Percentiles rank a stretch among this genome's conserved stretches.
These are phyloP conservation scores for Pachyrhynchus sulphureomaculatus DNA, from an alignment of 1,140 invertebrate species.

Conservation along the genomic window DNA sequence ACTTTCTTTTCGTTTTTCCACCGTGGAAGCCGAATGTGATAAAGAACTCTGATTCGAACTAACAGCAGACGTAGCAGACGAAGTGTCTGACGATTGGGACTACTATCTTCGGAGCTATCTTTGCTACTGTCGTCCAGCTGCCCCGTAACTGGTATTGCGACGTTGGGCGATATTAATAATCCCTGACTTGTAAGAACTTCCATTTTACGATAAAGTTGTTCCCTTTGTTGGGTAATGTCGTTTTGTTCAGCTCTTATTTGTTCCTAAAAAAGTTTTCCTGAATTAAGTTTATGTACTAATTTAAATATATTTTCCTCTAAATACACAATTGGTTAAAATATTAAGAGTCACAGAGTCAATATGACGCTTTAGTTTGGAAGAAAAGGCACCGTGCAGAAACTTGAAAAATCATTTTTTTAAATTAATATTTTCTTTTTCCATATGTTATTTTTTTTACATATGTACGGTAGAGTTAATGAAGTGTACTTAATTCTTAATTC, in stretches of 20 bases:
- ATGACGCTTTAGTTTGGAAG: no score
- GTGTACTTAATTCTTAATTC: no score
- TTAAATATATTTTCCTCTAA: no score
- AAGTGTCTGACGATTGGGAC: conserved; percentile 47
- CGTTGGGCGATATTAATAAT: conserved; percentile 60
- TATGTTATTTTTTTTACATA: no score
- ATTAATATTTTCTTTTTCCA: no score
- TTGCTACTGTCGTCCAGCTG: conserved; percentile 48
- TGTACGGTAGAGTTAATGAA: no score
- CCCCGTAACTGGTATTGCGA: conserved; percentile 42
- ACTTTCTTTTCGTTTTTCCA: conserved; percentile 55
- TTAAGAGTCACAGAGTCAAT: no score
- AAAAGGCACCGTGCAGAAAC: no score
- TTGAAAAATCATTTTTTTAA: no score
- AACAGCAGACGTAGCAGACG: conserved; percentile 47
- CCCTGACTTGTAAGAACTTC: conserved; percentile 76
- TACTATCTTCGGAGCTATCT: conserved; percentile 50
- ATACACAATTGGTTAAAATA: no score
- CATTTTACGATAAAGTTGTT: conserved; percentile 80
- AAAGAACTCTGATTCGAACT: conserved; percentile 42
- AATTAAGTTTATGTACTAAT: no score
- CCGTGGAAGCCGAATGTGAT: conserved; percentile 41
- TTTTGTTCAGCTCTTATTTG: conserved; percentile 72
- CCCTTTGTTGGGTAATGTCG: conserved; percentile 82
- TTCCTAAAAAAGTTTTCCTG: conserved; percentile 58